Base-by-base conservation (phyloP, 1,140 invertebrate species). In the Drosophila bocki region DNA sequence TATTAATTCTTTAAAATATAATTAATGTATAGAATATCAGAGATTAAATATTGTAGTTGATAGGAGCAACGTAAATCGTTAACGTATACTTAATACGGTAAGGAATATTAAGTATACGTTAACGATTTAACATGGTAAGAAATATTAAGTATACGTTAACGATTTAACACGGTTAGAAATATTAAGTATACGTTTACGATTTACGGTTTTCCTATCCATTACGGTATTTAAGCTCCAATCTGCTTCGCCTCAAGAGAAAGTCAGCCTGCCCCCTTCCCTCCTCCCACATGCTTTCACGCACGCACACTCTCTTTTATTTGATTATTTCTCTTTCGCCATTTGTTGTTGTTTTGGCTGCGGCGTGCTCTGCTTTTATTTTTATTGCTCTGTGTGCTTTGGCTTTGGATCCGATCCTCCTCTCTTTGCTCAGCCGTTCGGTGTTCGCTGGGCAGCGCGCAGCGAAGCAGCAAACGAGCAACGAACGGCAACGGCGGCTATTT, bases 291-390 rank as follows among this genome's bases (percentile, higher is more conserved):
- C 33, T 22, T 33, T 35, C 50, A 33, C 50, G 13, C 32, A 37
- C 51, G 17, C 51, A 54, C 17, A 37, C 41, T 65, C 64, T 71
- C 75, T 79, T 76, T 77, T 53, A 12, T 15, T 51, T 32, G 48
- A 11, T 22, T 22, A 8, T 37, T 22, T 65, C 60, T 65, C 33
- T 51, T 71, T 35, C 61, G 65, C 64, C 78, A 74, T 80, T 77
- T 39, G 45, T 32, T 33, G 39, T 64, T 63, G 58, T 67, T 57
- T 47, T 41, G 75, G 57, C 42, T 63, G 63, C 42, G 62, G 53
- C 64, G 19, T 91, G 85, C 85, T 88, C 85, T 91, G 85, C 87
- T 88, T 91, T 88, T 91, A 86, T 91, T 88, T 88, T 72, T 91
- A 82, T 91, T 86, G 56, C 78, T 84, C 63, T 83, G 80, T 26